Base-by-base conservation (phyloP, 1,140 invertebrate species). In the Zelostemma sp. region DNA sequence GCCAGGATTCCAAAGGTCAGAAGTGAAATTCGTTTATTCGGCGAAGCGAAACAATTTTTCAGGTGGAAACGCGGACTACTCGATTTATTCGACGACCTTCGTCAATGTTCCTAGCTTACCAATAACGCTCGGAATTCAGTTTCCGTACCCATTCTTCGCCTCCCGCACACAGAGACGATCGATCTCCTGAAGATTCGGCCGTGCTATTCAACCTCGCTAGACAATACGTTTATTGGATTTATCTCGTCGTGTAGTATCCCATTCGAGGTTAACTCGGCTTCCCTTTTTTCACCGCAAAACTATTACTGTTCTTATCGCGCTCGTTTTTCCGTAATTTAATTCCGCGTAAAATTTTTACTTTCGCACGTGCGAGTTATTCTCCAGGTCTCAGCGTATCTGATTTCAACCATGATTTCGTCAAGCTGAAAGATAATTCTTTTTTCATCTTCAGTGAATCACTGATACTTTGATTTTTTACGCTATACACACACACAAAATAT, bases 151-250 rank as follows among this genome's bases (percentile, higher is more conserved):
- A 1, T 11, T 12, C 18, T 11, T 12, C n/a, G 4, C 35, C 38
- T 31, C n/a, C 17, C 8, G 35, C 21, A 25, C 33, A 48, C 31
- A 65, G 38, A 66, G 62, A 64, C 72, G 61, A 67, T 73, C 71
- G 63, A 68, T 68, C 61, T 62, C 57, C 53, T 47, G 38, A 25
- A 68, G 64, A 65, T 66, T 74, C 70, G 63, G 57, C 60, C 53
- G 62, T 61, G 60, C 62, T 28, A 33, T 53, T 57, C 33, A 46
- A 57, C 58, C 41, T 55, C 46, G 60, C 58, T 63, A 73, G 63
- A 73, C 69, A 73, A 73, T 68, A 67, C 67, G 67, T 67, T 73
- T 73, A 70, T 73, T 73, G 63, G 71, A 73, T 73, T 73, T 67
- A 70, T 70, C 60, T 57, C 57, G 31, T 47, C 54, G 57, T 65